These are phyloP conservation scores for Kradibia gibbosae DNA, from an alignment of 1,140 invertebrate species.

Conservation along the genomic window DNA sequence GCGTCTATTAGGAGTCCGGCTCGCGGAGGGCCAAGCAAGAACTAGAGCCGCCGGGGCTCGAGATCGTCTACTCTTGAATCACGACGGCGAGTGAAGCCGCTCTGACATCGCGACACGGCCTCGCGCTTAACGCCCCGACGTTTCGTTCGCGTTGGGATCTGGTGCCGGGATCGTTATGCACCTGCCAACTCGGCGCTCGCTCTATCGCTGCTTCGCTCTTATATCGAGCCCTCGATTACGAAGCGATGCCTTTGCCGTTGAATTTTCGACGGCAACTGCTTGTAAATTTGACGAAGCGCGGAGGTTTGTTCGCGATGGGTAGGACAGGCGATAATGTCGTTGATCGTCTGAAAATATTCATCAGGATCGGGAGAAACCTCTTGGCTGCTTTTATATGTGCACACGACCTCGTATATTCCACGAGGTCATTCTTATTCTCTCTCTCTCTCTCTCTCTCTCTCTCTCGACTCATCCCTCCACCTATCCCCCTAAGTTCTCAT, in stretches of 20 bases:
- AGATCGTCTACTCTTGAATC: slow-evolving; percentile 51
- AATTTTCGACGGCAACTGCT: no score
- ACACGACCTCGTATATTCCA: neutral
- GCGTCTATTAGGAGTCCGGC: slow-evolving; percentile 64
- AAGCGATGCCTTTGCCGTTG: no score
- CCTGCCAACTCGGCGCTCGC: no score
- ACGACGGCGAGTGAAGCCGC: neutral
- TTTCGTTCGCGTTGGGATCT: neutral
- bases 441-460: slow-evolving; percentile 17
- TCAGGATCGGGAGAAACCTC: neutral
- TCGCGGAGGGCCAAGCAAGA: slow-evolving; percentile 56
- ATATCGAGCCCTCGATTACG: no score
- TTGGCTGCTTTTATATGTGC: slow-evolving; percentile 2
- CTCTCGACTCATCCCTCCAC: no score
- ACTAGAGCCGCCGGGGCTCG: slow-evolving; percentile 62
- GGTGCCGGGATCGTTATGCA: no score
- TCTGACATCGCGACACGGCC: slow-evolving; percentile 62
- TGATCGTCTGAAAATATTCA: neutral
- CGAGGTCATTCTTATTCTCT: neutral
- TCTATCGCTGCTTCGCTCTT: no score
- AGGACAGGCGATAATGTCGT: neutral
- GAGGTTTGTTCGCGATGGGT: neutral
- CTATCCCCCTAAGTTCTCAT: no score
- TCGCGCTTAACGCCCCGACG: slow-evolving; percentile 60
- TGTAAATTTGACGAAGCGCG: neutral